phyloP scores from a whole-genome alignment of 2,888 invertebrate genomes.

The Sarcophaga carnaria region DNA sequence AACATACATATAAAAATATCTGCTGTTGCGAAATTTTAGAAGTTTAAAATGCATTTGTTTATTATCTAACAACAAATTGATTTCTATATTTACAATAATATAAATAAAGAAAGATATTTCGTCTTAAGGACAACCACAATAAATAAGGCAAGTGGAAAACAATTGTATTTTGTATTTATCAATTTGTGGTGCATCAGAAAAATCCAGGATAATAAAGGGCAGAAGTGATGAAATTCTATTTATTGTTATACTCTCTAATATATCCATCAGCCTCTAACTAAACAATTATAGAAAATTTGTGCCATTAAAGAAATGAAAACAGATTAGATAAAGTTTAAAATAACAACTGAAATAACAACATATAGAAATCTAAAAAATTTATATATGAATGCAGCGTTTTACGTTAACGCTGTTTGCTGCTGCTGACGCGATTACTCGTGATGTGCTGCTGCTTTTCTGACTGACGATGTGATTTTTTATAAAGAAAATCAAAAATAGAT shows the following conservation, averaged over 20 bases:
- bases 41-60: slow-evolving; percentile 6
- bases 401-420: background rate
- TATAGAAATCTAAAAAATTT: slow-evolving; percentile 1
- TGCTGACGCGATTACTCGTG: background rate
- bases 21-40: background rate
- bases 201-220: background rate
- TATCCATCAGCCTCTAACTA: no score
- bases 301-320: slow-evolving; percentile 1
- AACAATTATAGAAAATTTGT: background rate
- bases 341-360: background rate
- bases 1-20: background rate
- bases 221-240: no score
- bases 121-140: background rate
- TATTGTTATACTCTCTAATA: no score
- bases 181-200: background rate
- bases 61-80: slow-evolving; percentile 35
- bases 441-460: background rate
- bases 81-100: background rate
- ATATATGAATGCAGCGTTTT: background rate
- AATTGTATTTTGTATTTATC: slow-evolving; percentile 7
- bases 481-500: background rate
- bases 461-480: slow-evolving; percentile 5
- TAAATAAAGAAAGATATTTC: slow-evolving; percentile 1
- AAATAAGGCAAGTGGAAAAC: background rate
- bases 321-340: slow-evolving; percentile 51